Evolutionary conservation across 2,888 invertebrate genomes (phyloP).

Genomic region (Tetragonula carbonaria): DNA sequence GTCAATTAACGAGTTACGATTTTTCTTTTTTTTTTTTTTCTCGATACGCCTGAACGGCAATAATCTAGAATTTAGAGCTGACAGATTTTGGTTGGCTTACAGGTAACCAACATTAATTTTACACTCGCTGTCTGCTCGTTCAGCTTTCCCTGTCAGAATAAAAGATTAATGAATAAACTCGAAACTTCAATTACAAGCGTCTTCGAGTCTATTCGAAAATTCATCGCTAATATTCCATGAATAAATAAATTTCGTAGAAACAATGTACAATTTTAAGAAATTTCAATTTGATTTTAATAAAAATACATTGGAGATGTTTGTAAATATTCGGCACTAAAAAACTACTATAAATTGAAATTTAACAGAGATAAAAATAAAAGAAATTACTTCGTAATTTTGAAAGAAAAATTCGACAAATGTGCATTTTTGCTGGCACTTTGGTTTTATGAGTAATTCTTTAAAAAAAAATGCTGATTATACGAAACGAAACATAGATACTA

Average conservation of each 20-base stretch:
- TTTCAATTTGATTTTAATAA: background rate
- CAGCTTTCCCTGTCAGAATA: constrained; percentile 22
- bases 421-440: background rate
- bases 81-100: constrained; percentile 2
- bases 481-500: no score
- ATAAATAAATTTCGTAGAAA: background rate
- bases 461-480: no score
- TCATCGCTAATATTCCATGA: background rate
- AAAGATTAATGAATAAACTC: constrained; percentile 43
- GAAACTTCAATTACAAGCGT: background rate
- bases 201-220: background rate
- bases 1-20: background rate
- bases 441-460: no score
- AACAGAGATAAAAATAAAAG: background rate
- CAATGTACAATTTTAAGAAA: background rate
- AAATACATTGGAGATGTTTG: background rate
- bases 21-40: background rate
- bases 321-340: background rate
- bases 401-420: background rate
- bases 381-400: background rate
- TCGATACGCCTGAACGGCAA: background rate
- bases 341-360: background rate
- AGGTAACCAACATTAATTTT: constrained; percentile 48
- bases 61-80: background rate
- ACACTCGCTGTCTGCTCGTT: constrained; percentile 20